phyloP scores from a whole-genome alignment of 2,888 invertebrate species.

The Polyommatus iphigenia region DNA sequence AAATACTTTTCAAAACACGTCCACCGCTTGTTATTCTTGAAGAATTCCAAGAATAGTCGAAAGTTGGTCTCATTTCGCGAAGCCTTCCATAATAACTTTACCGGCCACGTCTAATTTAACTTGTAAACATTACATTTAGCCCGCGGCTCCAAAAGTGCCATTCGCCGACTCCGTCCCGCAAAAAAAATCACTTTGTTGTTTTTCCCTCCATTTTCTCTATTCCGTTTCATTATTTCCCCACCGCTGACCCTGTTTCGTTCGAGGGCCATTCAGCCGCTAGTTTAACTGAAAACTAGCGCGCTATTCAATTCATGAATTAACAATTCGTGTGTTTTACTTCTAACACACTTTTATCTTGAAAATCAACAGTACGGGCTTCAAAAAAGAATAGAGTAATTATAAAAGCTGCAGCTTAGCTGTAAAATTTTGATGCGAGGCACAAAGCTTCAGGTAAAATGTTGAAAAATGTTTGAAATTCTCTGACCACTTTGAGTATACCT shows the following conservation, averaged over 20 bases:
- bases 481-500: too few relatives aligned
- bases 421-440: not conserved
- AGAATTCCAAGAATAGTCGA: not conserved
- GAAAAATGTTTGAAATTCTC: too few relatives aligned
- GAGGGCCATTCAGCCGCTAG: slow-evolving; percentile 25
- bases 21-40: not conserved
- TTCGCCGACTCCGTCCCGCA: slow-evolving; percentile 23
- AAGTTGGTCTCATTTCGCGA: slow-evolving; percentile 2
- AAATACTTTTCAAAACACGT: not conserved
- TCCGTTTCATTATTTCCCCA: slow-evolving; percentile 55
- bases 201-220: slow-evolving; percentile 51
- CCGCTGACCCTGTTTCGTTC: slow-evolving; percentile 53
- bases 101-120: slow-evolving; percentile 72
- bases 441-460: not conserved
- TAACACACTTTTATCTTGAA: slow-evolving; percentile 17
- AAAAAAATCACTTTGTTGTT: slow-evolving; percentile 38
- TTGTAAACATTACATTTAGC: slow-evolving; percentile 73
- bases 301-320: slow-evolving; percentile 20
- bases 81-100: slow-evolving; percentile 54
- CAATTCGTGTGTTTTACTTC: slow-evolving; percentile 16
- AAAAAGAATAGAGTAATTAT: not conserved
- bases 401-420: not conserved
- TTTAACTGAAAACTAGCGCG: slow-evolving; percentile 26
- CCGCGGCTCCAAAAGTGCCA: slow-evolving; percentile 37
- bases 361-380: not conserved